Percentiles rank a stretch among this genome's conserved stretches.
These are phyloP conservation scores for Peromyscus polionotus DNA, from an alignment of 2,113 vertebrate genomes.

Conservation along the genomic window DNA sequence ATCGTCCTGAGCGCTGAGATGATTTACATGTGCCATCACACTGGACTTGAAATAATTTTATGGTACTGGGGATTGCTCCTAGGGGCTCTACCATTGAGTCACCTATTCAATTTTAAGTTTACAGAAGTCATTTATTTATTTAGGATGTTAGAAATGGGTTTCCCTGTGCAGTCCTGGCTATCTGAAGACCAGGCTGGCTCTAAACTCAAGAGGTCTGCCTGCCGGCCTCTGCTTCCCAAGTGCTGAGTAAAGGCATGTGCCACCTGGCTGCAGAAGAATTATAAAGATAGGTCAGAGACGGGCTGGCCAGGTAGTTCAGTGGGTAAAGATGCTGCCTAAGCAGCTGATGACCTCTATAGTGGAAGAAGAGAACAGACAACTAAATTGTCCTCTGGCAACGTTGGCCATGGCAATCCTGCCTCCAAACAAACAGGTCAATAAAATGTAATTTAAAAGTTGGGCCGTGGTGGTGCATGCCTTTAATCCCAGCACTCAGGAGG, in stretches of 20 bases:
- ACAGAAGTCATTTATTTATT: not conserved
- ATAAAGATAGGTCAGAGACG: not conserved
- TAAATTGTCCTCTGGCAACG: not conserved
- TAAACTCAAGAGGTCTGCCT: not conserved
- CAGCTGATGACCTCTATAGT: no score
- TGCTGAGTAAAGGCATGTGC: not conserved
- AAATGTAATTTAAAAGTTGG: not conserved
- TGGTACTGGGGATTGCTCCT: not conserved
- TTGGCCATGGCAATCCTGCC: not conserved
- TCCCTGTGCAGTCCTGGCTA: not conserved
- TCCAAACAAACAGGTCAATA: not conserved
- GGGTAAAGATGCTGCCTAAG: not conserved
- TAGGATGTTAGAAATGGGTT: not conserved
- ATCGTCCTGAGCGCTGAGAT: no score
- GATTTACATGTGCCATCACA: not conserved
- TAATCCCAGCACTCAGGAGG: not conserved
- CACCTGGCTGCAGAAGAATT: not conserved
- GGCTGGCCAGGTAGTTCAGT: not conserved
- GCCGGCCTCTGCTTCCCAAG: not conserved
- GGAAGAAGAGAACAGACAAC: not conserved
- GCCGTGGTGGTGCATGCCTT: not conserved
- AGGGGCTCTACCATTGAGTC: no score
- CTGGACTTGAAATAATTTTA: not conserved
- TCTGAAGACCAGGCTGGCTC: not conserved
- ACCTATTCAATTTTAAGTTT: not conserved